Evolutionary conservation across 1,140 invertebrate genomes (phyloP).

Genomic region (Idris sp.): DNA sequence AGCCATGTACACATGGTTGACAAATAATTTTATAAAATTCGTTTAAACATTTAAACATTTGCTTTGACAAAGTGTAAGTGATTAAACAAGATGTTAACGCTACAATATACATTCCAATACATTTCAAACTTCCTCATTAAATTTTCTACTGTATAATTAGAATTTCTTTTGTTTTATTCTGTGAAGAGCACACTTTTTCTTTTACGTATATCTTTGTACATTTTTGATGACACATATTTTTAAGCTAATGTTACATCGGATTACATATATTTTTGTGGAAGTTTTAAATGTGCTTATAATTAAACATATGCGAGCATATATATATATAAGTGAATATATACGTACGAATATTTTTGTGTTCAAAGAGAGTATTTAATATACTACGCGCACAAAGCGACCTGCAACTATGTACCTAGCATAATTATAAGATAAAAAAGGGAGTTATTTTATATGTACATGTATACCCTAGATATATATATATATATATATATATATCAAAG

Average conservation of each 20-base stretch:
- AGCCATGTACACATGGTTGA: too few relatives aligned
- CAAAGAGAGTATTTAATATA: conserved; percentile 54
- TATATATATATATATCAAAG: conserved; percentile 1
- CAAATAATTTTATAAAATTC: too few relatives aligned
- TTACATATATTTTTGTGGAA: conserved; percentile 7
- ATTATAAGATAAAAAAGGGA: conserved; percentile 24
- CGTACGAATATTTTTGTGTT: conserved; percentile 60
- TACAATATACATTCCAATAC: conserved; percentile 25
- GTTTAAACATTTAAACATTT: neutral
- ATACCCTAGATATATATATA: too few relatives aligned
- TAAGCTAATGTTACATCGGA: neutral
- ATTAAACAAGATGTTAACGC: neutral
- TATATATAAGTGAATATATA: conserved; percentile 54
- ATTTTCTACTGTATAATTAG: neutral
- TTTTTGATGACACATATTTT: conserved; percentile 15
- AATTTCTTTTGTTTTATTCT: neutral
- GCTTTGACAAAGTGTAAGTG: neutral
- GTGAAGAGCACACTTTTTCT: too few relatives aligned
- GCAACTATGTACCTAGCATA: conserved; percentile 49
- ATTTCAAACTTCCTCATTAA: conserved; percentile 28
- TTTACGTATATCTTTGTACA: conserved; percentile 16
- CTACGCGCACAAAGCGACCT: conserved; percentile 59
- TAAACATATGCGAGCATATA: conserved; percentile 66
- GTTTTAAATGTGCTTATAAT: conserved; percentile 18
- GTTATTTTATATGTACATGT: conserved; percentile 44